phyloP scores from a whole-genome alignment of 2,113 vertebrate species.

The Pelvicachromis taeniatus region DNA sequence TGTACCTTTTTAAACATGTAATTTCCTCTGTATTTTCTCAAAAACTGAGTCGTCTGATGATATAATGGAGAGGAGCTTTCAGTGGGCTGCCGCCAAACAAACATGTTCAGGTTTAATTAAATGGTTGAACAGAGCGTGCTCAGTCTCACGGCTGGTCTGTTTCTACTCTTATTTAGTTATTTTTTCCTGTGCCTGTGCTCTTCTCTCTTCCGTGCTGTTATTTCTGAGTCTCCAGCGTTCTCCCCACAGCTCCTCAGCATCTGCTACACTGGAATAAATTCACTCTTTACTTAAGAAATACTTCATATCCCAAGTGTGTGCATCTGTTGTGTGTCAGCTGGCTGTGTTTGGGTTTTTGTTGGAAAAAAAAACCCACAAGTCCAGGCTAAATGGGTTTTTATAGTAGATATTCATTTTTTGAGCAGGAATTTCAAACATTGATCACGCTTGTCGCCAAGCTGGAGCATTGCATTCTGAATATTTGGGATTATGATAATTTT shows the following conservation, averaged over 20 bases:
- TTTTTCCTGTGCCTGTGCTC: neutral
- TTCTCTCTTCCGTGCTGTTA: fast-evolving
- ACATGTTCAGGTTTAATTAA: neutral
- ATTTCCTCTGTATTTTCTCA: neutral
- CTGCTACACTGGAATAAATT: neutral
- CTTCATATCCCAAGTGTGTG: neutral
- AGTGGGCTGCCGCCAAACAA: neutral
- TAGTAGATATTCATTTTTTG: neutral
- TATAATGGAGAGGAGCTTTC: neutral
- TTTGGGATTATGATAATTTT: neutral
- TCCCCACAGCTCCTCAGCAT: neutral
- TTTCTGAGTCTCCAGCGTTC: neutral
- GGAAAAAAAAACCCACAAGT: neutral
- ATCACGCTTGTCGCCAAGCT: neutral
- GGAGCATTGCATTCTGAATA: fast-evolving
- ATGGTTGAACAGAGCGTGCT: neutral
- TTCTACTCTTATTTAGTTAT: neutral
- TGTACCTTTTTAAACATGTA: neutral
- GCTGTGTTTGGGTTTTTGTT: neutral
- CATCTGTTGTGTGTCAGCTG: neutral
- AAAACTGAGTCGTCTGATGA: neutral
- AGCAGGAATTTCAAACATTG: neutral
- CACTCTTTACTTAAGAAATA: neutral
- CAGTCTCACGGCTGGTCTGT: neutral
- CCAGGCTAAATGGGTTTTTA: neutral